A percentile compares a stretch with the other conserved stretches of the same genome.
Conservation (phyloP, 1,140 invertebrate species). For the Adelges cooleyi region DNA sequence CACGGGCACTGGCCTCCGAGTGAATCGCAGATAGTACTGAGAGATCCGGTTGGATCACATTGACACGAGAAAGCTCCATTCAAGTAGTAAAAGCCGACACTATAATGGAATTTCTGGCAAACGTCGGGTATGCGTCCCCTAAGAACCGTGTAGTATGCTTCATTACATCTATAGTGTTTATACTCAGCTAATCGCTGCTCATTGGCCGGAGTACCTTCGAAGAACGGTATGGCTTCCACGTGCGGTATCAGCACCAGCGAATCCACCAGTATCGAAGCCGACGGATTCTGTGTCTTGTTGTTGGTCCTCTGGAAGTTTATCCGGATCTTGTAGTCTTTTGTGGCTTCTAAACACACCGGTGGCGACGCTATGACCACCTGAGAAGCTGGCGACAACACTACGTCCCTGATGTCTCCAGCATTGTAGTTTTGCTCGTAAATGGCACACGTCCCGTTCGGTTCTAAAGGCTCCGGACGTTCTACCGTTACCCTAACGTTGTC, state of each 20-base stretch:
- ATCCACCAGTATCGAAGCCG: conserved; percentile 82
- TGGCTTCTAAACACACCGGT: conserved; percentile 77
- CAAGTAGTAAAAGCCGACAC: conserved; percentile 67
- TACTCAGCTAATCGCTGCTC: conserved; percentile 60
- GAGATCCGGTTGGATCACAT: conserved; percentile 87
- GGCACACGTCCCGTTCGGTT: conserved; percentile 70
- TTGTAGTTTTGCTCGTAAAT: conserved; percentile 48
- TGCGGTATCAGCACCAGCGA: conserved; percentile 78
- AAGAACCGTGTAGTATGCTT: conserved; percentile 55
- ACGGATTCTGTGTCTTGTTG: conserved; percentile 48
- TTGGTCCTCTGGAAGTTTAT: conserved; percentile 67
- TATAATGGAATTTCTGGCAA: conserved; percentile 67
- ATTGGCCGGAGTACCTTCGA: conserved; percentile 47
- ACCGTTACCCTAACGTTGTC: conserved; percentile 74
- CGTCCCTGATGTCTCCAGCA: conserved; percentile 55
- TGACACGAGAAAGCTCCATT: conserved; percentile 71
- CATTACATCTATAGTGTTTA: conserved; percentile 64
- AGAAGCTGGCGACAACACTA: conserved; percentile 52
- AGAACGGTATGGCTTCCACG: conserved; percentile 73
- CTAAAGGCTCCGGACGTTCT: conserved; percentile 59
- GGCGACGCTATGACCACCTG: conserved; percentile 61
- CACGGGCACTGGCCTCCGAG: conserved; percentile 87
- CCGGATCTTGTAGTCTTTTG: conserved; percentile 72
- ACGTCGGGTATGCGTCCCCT: conserved; percentile 53
- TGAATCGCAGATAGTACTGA: conserved; percentile 74